phyloP scores from a whole-genome alignment of 1,140 invertebrate genomes.

The Drosophila orosa region DNA sequence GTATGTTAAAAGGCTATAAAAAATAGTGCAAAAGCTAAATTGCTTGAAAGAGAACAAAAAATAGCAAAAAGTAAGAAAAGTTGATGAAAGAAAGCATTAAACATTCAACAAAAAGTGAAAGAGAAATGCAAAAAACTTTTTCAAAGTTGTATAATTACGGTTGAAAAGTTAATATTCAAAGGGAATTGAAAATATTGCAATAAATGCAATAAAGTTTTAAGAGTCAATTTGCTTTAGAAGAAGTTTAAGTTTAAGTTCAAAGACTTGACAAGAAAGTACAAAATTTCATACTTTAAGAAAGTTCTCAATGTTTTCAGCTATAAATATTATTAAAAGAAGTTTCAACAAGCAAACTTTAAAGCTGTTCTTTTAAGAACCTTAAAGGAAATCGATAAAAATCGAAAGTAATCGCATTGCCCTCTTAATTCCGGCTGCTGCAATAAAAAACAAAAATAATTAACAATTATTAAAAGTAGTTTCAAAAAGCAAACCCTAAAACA shows the following conservation, averaged over 20 bases:
- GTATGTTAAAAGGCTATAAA: constrained; percentile 4
- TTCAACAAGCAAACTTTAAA: not conserved
- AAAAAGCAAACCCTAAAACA: not conserved
- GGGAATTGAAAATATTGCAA: not conserved
- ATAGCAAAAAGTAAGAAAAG: not conserved
- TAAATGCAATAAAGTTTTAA: constrained; percentile 2
- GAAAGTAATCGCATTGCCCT: constrained; percentile 6
- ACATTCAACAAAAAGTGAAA: not conserved
- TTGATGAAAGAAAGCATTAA: not conserved
- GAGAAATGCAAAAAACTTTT: not conserved
- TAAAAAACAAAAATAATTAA: constrained; percentile 32
- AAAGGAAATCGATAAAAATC: not conserved
- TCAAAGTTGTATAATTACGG: constrained; percentile 6
- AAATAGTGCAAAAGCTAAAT: constrained; percentile 1
- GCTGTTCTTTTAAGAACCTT: not conserved
- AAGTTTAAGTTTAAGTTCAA: not conserved
- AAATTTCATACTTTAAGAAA: not conserved
- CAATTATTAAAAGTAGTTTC: not conserved
- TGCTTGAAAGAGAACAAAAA: not conserved
- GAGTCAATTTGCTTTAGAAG: not conserved
- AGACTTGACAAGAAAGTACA: not conserved
- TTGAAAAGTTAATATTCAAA: not conserved
- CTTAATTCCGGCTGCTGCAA: not conserved
- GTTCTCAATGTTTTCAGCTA: not conserved
- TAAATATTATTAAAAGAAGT: no score